These are phyloP conservation scores for Silurus aristotelis DNA, from an alignment of 2,797 vertebrate species.

Conservation along the genomic window DNA sequence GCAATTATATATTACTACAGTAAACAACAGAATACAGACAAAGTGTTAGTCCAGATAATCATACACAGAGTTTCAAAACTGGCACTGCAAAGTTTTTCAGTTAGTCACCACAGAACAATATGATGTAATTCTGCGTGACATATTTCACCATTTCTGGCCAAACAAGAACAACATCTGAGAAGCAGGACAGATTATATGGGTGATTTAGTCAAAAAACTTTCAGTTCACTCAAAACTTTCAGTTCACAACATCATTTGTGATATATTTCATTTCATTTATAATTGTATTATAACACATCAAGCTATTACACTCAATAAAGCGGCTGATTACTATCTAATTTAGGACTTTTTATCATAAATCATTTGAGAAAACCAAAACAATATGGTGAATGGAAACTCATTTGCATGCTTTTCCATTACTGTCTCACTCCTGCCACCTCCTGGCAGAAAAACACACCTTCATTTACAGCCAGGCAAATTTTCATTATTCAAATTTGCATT, in stretches of 20 bases:
- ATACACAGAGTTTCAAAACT: background rate
- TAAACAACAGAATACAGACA: too few relatives aligned
- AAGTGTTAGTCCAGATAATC: background rate
- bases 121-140: background rate
- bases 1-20: too few relatives aligned
- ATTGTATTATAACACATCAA: background rate
- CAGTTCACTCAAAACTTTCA: too few relatives aligned
- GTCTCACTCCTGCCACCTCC: constrained; percentile 16
- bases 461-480: background rate
- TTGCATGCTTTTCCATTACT: background rate
- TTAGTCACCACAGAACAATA: background rate
- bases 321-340: background rate
- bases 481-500: background rate
- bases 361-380: background rate
- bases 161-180: background rate
- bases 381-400: background rate
- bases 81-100: too few relatives aligned
- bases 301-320: background rate
- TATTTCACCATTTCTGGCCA: background rate
- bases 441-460: background rate
- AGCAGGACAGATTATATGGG: background rate
- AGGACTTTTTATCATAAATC: background rate
- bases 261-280: too few relatives aligned
- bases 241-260: too few relatives aligned
- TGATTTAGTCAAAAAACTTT: too few relatives aligned